These are phyloP conservation scores for Gopherus flavomarginatus DNA, from an alignment of 2,113 vertebrate species.

Conservation along the genomic window DNA sequence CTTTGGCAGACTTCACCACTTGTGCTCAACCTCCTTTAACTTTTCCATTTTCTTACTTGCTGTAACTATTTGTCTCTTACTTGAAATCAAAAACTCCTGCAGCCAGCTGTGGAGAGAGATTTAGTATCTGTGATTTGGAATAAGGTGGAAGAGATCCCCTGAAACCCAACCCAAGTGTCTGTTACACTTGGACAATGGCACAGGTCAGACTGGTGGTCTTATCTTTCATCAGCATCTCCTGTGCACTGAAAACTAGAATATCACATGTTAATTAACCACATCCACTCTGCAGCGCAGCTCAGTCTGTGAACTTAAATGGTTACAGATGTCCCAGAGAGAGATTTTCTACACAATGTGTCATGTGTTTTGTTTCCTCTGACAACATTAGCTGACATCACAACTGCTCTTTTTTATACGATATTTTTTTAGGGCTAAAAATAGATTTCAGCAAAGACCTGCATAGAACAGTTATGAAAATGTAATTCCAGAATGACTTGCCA, in stretches of 20 bases:
- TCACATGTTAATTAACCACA: not conserved
- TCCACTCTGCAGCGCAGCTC: not conserved
- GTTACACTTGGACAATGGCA: not conserved
- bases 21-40: not conserved
- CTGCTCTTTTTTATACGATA: not conserved
- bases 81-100: not conserved
- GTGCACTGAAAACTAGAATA: not conserved
- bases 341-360: not conserved
- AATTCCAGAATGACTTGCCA: not conserved
- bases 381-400: not conserved
- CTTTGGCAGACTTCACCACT: not conserved
- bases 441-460: not conserved
- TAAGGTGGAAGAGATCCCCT: not conserved
- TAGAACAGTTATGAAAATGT: not conserved
- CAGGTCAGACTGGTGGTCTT: not conserved
- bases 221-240: conserved; percentile 4
- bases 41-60: not conserved
- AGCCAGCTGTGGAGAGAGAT: not conserved
- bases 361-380: conserved; percentile 35
- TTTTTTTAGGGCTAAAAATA: not conserved
- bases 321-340: conserved; percentile 39
- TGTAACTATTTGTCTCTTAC: conserved; percentile 18
- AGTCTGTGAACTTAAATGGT: not conserved
- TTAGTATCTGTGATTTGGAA: not conserved
- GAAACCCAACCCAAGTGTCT: not conserved